phyloP scores from a whole-genome alignment of 2,888 invertebrate genomes.

The Caenorhabditis imperialis region DNA sequence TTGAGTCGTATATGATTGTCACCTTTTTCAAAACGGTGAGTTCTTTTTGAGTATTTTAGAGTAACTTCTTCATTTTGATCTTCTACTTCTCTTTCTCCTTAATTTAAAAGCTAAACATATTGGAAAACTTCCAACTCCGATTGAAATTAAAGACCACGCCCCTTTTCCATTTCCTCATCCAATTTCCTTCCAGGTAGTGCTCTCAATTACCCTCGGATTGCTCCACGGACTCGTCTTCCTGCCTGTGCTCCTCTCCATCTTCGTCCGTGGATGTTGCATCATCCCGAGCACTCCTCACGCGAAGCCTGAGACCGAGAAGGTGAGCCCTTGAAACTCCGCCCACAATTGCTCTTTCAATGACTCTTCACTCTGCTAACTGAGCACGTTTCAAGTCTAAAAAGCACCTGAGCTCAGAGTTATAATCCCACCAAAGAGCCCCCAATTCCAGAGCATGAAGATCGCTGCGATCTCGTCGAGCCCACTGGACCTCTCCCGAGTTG shows the following conservation, averaged over 20 bases:
- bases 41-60: too few relatives aligned
- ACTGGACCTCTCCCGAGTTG: constrained; percentile 40
- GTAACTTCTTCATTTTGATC: too few relatives aligned
- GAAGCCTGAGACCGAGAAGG: constrained; percentile 41
- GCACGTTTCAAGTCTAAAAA: too few relatives aligned
- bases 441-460: constrained; percentile 31
- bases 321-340: not conserved
- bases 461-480: constrained; percentile 21
- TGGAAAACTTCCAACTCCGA: too few relatives aligned
- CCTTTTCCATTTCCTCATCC: constrained; percentile 84
- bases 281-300: constrained; percentile 37
- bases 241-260: constrained; percentile 82
- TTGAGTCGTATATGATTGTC: constrained; percentile 93
- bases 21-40: constrained; percentile 93
- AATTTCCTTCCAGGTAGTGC: constrained; percentile 64
- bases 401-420: too few relatives aligned
- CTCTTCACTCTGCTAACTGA: not conserved
- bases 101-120: too few relatives aligned
- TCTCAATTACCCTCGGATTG: constrained; percentile 82
- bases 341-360: too few relatives aligned
- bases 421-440: too few relatives aligned
- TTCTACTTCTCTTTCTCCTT: too few relatives aligned
- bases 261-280: constrained; percentile 74
- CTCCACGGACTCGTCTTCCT: constrained; percentile 92
- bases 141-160: too few relatives aligned